Percentiles rank a stretch among this genome's conserved stretches.
These are phyloP conservation scores for Melolontha melolontha DNA, from an alignment of 2,888 invertebrate species.

Conservation along the genomic window DNA sequence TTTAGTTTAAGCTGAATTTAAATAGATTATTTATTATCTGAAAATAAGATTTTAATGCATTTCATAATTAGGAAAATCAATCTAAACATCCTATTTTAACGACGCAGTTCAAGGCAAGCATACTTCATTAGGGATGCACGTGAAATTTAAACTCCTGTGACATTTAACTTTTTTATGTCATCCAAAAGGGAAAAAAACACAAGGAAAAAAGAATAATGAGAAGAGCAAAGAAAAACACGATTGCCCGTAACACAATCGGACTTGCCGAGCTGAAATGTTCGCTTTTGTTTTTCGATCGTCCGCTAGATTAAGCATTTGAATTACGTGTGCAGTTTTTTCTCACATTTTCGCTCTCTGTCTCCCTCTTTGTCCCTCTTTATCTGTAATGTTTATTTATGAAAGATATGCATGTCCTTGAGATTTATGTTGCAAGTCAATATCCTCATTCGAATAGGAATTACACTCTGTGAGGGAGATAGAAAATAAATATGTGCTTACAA, in stretches of 20 bases:
- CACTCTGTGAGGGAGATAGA: constrained; percentile 9
- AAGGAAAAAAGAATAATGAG: constrained; percentile 1
- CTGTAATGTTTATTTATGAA: constrained; percentile 39
- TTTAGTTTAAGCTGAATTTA: no score
- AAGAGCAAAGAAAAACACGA: neutral
- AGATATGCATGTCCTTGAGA: constrained; percentile 43
- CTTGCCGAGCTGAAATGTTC: constrained; percentile 2
- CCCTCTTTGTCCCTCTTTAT: constrained; percentile 15
- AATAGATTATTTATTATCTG: no score
- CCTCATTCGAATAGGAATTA: constrained; percentile 33
- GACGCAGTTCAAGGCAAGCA: no score
- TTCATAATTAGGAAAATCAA: no score
- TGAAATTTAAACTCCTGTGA: no score
- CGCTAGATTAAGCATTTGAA: constrained; percentile 27
- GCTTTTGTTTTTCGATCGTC: constrained; percentile 24
- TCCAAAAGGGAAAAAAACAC: neutral
- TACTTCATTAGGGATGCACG: no score
- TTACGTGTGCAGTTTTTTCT: constrained; percentile 37
- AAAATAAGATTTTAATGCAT: no score
- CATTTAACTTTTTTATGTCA: no score
- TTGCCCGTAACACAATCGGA: neutral
- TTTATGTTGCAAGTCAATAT: constrained; percentile 44
- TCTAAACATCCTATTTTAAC: no score
- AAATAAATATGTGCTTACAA: neutral
- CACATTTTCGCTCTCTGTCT: constrained; percentile 1